A percentile compares a stretch with the other conserved stretches of the same genome.
These are phyloP conservation scores for Pteronotus mesoamericanus DNA, from an alignment of 2,797 vertebrate species.

Conservation along the genomic window DNA sequence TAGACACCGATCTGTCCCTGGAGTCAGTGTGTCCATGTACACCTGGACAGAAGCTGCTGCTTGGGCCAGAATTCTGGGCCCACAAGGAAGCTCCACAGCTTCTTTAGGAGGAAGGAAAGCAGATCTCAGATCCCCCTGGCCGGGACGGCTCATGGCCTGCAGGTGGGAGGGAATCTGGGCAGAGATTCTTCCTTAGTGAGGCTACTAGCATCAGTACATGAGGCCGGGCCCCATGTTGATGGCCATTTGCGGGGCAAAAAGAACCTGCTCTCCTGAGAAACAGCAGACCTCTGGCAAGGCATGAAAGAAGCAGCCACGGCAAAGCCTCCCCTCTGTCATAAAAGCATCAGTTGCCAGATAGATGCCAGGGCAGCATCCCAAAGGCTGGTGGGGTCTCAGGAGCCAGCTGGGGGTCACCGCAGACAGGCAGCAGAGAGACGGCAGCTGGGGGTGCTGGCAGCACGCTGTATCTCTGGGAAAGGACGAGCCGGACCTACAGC, in stretches of 20 bases:
- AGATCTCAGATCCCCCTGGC: not conserved
- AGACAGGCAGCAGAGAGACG: not conserved
- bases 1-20: not conserved
- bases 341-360: not conserved
- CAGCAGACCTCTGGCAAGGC: not conserved
- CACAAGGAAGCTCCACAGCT: not conserved
- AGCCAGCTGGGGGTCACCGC: not conserved
- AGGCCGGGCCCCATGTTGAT: not conserved
- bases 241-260: not conserved
- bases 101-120: not conserved
- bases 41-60: not conserved
- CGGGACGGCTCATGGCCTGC: not conserved
- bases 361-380: not conserved
- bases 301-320: not conserved
- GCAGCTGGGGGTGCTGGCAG: not conserved
- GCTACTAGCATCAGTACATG: not conserved
- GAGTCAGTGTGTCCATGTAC: not conserved
- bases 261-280: not conserved
- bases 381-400: not conserved
- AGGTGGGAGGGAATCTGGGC: not conserved
- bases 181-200: not conserved
- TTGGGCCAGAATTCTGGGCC: not conserved
- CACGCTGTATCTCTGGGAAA: not conserved
- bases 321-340: not conserved
- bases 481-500: not conserved